A percentile compares a stretch with the other conserved stretches of the same genome.
These are phyloP conservation scores for Solenodon paradoxus DNA, from an alignment of 2,113 vertebrate genomes.

Conservation along the genomic window DNA sequence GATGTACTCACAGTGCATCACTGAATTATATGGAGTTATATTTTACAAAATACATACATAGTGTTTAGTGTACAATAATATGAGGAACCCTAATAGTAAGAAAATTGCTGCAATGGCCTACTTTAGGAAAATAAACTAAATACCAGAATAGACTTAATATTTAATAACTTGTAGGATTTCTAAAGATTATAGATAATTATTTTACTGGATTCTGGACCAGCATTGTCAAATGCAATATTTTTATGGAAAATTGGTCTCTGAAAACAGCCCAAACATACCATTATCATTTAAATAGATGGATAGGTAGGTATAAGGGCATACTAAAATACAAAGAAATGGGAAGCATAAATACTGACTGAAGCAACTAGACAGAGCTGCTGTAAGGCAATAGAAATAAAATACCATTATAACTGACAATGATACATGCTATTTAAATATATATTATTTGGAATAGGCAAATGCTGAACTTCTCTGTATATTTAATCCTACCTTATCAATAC, in stretches of 20 bases:
- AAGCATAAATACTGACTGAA: neutral
- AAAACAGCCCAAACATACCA: neutral
- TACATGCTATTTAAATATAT: constrained; percentile 10
- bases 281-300: constrained; percentile 40
- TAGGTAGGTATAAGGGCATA: neutral
- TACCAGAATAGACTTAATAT: neutral
- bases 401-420: neutral
- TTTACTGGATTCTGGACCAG: neutral
- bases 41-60: neutral
- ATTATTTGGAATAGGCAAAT: neutral
- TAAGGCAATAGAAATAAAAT: neutral
- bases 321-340: constrained; percentile 9
- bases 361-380: neutral
- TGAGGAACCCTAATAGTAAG: neutral
- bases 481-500: neutral
- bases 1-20: neutral
- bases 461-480: neutral
- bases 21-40: neutral
- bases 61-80: neutral
- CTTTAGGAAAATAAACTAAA: neutral
- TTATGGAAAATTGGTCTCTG: neutral
- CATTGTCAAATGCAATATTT: neutral
- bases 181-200: constrained; percentile 33
- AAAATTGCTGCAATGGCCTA: neutral
- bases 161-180: constrained; percentile 10